Evolutionary conservation across 2,797 vertebrate genomes (phyloP).

Genomic region (Ctenopoma multispine): DNA sequence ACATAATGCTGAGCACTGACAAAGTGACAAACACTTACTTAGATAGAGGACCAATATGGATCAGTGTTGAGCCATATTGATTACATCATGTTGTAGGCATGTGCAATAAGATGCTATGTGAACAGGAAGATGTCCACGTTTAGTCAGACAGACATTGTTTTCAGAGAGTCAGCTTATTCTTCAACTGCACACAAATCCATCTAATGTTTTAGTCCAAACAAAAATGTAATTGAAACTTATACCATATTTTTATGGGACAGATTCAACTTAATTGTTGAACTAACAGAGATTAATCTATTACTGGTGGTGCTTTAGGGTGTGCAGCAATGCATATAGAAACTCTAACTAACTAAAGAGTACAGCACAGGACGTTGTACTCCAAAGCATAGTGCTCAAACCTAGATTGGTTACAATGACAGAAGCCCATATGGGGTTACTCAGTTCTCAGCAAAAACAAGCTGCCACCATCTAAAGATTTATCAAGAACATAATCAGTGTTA

Average conservation of each 20-base stretch:
- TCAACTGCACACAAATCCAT: not conserved
- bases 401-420: not conserved
- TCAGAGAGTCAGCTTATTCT: not conserved
- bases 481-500: not conserved
- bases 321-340: not conserved
- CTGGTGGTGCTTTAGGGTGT: not conserved
- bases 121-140: constrained; percentile 8
- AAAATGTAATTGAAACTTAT: not conserved
- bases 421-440: not conserved
- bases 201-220: not conserved
- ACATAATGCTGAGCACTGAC: constrained; percentile 45
- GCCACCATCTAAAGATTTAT: not conserved
- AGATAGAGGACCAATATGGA: constrained; percentile 43
- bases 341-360: not conserved
- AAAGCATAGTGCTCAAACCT: not conserved
- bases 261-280: constrained; percentile 9
- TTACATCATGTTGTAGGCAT: constrained; percentile 40
- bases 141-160: not conserved
- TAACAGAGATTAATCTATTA: not conserved
- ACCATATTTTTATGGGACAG: not conserved
- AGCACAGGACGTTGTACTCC: not conserved
- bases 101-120: constrained; percentile 10
- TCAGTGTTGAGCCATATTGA: constrained; percentile 56
- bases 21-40: constrained; percentile 51
- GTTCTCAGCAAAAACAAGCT: not conserved